A percentile compares a stretch with the other conserved stretches of the same genome.
phyloP scores from a whole-genome alignment of 37 sponge, comb jelly and placozoan genomes.

The Dysidea cf. avara region DNA sequence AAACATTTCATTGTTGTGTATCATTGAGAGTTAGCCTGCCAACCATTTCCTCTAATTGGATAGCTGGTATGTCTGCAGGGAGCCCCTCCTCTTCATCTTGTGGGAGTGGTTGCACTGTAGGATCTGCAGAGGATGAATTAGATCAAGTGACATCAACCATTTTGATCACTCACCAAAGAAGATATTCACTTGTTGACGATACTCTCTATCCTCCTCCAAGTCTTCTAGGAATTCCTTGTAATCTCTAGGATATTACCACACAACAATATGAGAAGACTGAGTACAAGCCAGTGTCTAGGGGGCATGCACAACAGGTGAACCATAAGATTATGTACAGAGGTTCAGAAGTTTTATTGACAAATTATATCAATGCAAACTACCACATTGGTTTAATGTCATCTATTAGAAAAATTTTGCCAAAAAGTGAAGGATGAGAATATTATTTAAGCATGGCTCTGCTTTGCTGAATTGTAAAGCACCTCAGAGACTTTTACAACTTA shows the following conservation, averaged over 20 bases:
- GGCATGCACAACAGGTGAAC: no score
- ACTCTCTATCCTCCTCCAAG: conserved; percentile 80
- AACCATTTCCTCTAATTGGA: conserved; percentile 94
- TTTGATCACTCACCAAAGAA: conserved; percentile 76
- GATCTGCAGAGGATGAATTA: background rate
- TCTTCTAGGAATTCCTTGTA: conserved; percentile 88
- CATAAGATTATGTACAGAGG: no score
- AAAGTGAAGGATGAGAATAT: no score
- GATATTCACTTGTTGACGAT: conserved; percentile 86
- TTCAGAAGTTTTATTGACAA: no score
- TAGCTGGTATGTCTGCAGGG: conserved; percentile 60
- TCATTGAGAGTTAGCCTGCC: conserved; percentile 64
- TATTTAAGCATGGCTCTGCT: no score
- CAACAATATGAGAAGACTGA: background rate
- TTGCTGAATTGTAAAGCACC: no score
- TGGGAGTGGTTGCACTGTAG: background rate
- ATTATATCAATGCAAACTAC: no score
- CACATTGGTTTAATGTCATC: no score
- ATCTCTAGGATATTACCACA: conserved; percentile 51
- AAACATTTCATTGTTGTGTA: no score
- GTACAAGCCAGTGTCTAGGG: no score
- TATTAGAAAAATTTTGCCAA: no score
- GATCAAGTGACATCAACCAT: background rate
- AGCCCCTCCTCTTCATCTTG: background rate
- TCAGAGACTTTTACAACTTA: no score